phyloP scores from a whole-genome alignment of 2,113 vertebrate species.

The Gymnarchus niloticus region DNA sequence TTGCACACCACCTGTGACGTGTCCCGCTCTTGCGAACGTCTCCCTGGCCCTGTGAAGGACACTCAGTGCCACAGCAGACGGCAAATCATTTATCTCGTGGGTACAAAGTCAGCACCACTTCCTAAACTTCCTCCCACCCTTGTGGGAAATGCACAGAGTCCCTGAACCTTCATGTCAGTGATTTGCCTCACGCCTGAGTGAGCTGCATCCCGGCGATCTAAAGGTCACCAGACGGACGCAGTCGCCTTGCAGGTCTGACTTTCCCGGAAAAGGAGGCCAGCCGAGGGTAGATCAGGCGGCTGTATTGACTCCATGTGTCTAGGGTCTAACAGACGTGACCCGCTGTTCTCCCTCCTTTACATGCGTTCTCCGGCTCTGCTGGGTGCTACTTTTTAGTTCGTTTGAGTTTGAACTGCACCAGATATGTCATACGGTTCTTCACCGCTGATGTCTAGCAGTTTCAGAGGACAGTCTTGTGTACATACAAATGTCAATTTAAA shows the following conservation, averaged over 20 bases:
- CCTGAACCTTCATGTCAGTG: background rate
- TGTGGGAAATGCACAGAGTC: too few species aligned
- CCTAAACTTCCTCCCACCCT: background rate
- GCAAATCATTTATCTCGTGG: background rate
- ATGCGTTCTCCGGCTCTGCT: background rate
- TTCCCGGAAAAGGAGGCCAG: background rate
- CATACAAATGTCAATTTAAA: background rate
- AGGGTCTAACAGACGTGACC: background rate
- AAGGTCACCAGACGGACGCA: background rate
- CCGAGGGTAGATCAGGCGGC: background rate
- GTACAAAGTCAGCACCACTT: background rate
- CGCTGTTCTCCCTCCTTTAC: background rate
- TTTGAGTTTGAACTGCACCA: background rate
- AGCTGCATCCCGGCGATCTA: background rate
- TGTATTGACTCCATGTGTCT: too few species aligned
- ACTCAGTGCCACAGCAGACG: background rate
- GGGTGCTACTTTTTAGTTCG: background rate
- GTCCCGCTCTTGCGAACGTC: background rate
- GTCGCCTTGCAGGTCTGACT: background rate
- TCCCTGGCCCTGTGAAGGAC: background rate
- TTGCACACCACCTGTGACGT: background rate
- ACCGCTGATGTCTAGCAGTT: background rate
- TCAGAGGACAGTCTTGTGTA: conserved; percentile 8
- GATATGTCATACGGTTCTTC: background rate
- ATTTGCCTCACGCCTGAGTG: background rate